Evolutionary conservation across 2,797 vertebrate species (phyloP).

Genomic region (Synanceia verrucosa): DNA sequence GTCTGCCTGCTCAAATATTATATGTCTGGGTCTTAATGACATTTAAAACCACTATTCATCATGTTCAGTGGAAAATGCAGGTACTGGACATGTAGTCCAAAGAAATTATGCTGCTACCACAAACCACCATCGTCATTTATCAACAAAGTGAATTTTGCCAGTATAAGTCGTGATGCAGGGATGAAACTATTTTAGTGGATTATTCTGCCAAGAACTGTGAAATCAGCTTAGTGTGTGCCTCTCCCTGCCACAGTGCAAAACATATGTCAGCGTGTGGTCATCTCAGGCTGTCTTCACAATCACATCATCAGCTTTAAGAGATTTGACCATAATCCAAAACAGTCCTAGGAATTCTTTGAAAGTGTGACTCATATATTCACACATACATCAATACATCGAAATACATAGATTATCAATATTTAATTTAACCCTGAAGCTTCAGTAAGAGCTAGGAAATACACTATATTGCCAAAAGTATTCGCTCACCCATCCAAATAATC

Average conservation of each 20-base stretch:
- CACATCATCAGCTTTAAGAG: slow-evolving; percentile 44
- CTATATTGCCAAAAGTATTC: too few species aligned
- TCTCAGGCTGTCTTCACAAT: slow-evolving; percentile 43
- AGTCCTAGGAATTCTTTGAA: slow-evolving; percentile 28
- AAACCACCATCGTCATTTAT: slow-evolving; percentile 37
- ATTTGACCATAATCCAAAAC: slow-evolving; percentile 46
- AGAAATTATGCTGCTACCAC: slow-evolving; percentile 6
- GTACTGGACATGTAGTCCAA: background rate
- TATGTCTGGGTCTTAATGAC: slow-evolving; percentile 33
- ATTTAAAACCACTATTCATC: slow-evolving; percentile 30
- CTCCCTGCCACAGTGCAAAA: slow-evolving; percentile 42
- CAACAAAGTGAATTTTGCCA: slow-evolving; percentile 34
- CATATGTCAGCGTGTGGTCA: slow-evolving; percentile 19
- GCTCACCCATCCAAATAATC: too few species aligned
- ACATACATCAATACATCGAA: background rate
- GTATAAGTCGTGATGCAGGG: slow-evolving; percentile 38
- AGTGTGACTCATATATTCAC: slow-evolving; percentile 24
- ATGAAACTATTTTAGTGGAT: slow-evolving; percentile 52
- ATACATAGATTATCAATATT: background rate
- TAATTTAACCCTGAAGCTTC: background rate
- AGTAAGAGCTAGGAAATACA: too few species aligned
- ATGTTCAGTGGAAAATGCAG: slow-evolving; percentile 26
- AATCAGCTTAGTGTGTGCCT: slow-evolving; percentile 61
- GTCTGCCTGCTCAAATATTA: slow-evolving; percentile 18
- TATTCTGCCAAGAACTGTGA: slow-evolving; percentile 53